A percentile compares a stretch with the other conserved stretches of the same genome.
Conservation (phyloP, 2,797 vertebrate species). For the Cheirogaleus major region DNA sequence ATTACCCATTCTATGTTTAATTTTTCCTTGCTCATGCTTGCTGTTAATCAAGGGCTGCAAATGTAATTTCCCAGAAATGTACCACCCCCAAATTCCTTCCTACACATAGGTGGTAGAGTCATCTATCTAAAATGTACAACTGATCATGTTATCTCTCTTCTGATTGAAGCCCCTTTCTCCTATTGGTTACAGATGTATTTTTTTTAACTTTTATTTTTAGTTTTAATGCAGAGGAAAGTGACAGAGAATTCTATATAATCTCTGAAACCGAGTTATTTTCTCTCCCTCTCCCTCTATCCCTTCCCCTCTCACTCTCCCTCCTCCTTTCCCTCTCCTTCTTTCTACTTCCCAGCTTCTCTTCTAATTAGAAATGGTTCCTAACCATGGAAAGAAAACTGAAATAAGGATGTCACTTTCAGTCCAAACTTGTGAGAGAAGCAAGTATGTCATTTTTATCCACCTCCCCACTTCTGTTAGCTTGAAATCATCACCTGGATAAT, state of each 20-base stretch:
- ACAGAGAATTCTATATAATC: neutral
- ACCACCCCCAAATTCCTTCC: neutral
- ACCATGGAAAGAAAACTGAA: neutral
- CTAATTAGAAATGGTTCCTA: neutral
- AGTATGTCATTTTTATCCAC: accelerated
- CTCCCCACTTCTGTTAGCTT: neutral
- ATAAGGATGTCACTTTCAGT: neutral
- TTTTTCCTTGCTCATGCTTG: constrained; percentile 21
- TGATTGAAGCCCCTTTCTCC: constrained; percentile 2
- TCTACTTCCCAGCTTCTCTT: neutral
- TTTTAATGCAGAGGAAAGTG: neutral
- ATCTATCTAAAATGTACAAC: constrained; percentile 21
- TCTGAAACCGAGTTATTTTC: neutral
- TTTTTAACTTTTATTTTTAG: neutral
- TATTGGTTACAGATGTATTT: constrained; percentile 35
- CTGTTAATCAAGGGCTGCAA: constrained; percentile 47
- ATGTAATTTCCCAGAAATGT: constrained; percentile 54
- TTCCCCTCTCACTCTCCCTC: neutral
- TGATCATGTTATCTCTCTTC: constrained; percentile 9
- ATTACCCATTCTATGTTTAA: neutral
- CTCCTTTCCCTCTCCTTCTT: too few species aligned
- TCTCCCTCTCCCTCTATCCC: accelerated
- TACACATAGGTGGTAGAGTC: constrained; percentile 8
- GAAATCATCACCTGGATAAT: neutral
- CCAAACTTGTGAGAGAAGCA: neutral